Evolutionary conservation across 2,888 invertebrate genomes (phyloP), one percentile per base, ranked within the genome.

Genomic region (Trachelus stipa): DNA sequence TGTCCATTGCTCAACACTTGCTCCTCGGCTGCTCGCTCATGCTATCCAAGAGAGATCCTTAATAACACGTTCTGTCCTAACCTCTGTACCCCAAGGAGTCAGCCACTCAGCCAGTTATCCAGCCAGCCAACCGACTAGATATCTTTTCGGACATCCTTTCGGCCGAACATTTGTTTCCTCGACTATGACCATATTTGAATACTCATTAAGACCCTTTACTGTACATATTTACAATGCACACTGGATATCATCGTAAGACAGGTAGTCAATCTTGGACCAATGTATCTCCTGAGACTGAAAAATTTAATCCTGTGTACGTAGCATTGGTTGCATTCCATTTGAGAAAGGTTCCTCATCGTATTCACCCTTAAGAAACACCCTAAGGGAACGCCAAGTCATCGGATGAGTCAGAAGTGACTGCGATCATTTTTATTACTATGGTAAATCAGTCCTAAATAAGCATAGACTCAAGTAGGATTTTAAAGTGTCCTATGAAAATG

Each of bases 1-100:
- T 75, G 80, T 76, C 75, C 77, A 80, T 80, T 83, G 84, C 82
- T 80, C 83, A 83, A 81, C 84, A 79, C 80, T 76, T 68, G 33
- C 77, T 33, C 40, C 15, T 40, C 31, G 71, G 56, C 71, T 76
- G 33, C 76, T 81, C 77, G 69, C 77, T 79, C 79, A 56, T 71
- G 73, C 79, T 79, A 75, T 81, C 75, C 77, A 73, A 74, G 77
- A 74, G 82, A 81, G 83, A 82, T 82, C 84, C 83, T 83, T 88
- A 88, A 89, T 88, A 88, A 88, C 85, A 87, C 84, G 87, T 86
- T 86, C 83, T 81, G 81, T 82, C 80, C 82, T 86, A 87, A 87
- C 86, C 87, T 85, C 83, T 84, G 85, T 84, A 83, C 84, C 84
- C 79, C 83, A 78, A 82, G 81, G 82, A 82, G 80, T 79, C 76